Evolutionary conservation across 1,140 invertebrate genomes (phyloP), one percentile per base, ranked within the genome.

Genomic region (Anagrus nilaparvatae): DNA sequence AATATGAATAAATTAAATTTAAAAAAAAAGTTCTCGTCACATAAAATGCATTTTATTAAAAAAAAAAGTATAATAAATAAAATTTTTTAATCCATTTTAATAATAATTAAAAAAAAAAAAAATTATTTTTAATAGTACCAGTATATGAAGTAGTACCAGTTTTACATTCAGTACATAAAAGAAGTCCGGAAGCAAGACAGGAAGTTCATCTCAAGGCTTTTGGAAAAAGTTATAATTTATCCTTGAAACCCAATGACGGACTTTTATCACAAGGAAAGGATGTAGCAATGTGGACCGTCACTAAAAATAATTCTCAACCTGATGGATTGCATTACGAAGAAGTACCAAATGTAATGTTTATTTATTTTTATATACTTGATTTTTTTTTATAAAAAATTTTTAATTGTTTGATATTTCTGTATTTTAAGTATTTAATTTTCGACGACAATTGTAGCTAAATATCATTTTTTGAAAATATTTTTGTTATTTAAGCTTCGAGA

Each of bases 261-360:
- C 40, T 47, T 13, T 63, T 87, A 28, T 80, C 82, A 60, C 77
- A 78, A 47, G 74, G 56, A 12, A 65, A 71, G 14, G 61, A 78
- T 29, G 62, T 90, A 54, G 81, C 81, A 54, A 78, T 91, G 71
- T 88, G 81, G 76, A 77, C 73, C 24, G 82, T 82, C 31, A 69
- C 73, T 51, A 76, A 64, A 56, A 85, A 74, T 65, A 73, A 61
- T 63, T 78, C 73, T 52, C 74, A 65, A 66, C 79, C 64, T 24
- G 78, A 83, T 56, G 82, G 82, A 36, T 71, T 87, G n/a, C 75
- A 79, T 50, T 82, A 85, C 52, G 72, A 84, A 52, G 80, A 84
- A 63, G 70, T 84, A 51, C 68, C 67, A 38, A n/a, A 71, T 53
- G 27, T 39, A 51, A 12, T 7, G 12, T 12, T 40, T 40, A 40